phyloP scores from a whole-genome alignment of 1,140 invertebrate species.

The Diuraphis noxia region DNA sequence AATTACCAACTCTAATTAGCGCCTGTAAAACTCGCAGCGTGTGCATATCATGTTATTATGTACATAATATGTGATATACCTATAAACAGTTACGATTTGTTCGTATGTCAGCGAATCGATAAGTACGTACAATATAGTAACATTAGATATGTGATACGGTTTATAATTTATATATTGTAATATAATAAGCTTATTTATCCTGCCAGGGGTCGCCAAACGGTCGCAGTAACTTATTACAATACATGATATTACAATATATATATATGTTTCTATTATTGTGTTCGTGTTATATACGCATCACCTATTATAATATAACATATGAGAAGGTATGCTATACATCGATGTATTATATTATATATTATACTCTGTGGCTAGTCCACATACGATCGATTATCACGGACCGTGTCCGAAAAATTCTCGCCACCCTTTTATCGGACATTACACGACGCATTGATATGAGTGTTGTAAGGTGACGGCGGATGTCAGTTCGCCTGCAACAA shows the following conservation, averaged over 20 bases:
- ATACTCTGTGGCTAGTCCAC: background rate
- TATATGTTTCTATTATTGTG: background rate
- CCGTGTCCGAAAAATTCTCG: background rate
- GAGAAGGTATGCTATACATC: background rate
- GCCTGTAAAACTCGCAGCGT: background rate
- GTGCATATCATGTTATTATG: background rate
- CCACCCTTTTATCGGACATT: background rate
- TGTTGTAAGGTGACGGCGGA: background rate
- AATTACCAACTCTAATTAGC: constrained; percentile 10
- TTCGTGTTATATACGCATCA: background rate
- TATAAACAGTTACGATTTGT: background rate
- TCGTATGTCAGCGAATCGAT: background rate
- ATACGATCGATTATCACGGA: background rate
- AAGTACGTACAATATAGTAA: background rate
- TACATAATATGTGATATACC: background rate
- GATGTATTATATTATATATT: background rate
- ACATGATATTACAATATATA: constrained; percentile 12
- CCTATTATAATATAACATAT: background rate
- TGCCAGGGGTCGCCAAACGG: background rate
- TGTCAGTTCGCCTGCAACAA: background rate
- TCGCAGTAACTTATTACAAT: background rate
- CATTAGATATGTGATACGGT: background rate
- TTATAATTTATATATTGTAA: background rate
- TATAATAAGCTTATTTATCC: background rate
- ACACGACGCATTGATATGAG: background rate